phyloP scores from a whole-genome alignment of 2,113 vertebrate genomes.

The Burhinus bistriatus region DNA sequence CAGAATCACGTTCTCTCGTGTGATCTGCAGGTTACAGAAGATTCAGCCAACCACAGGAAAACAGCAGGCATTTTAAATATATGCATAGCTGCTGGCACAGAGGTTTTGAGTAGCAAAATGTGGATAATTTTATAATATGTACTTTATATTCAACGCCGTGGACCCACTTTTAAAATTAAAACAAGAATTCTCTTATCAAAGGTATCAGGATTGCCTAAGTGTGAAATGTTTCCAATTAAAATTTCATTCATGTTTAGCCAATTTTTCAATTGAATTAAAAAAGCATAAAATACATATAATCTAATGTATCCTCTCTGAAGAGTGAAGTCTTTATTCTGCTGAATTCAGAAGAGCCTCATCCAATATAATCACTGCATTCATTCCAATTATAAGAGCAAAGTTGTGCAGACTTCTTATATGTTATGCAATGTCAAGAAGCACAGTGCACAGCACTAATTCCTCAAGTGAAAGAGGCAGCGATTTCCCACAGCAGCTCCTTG shows the following conservation, averaged over 20 bases:
- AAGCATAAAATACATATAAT: constrained; percentile 80
- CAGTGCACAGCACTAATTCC: constrained; percentile 77
- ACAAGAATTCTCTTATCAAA: constrained; percentile 72
- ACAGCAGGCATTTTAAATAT: background rate
- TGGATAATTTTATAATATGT: constrained; percentile 44
- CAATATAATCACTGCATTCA: constrained; percentile 83
- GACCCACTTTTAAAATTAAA: constrained; percentile 57
- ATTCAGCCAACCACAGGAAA: background rate
- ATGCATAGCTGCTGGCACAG: background rate
- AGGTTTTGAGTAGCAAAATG: constrained; percentile 20
- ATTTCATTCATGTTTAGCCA: constrained; percentile 84
- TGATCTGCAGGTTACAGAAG: background rate
- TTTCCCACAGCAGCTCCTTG: constrained; percentile 84
- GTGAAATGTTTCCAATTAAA: constrained; percentile 82
- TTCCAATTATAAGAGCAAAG: constrained; percentile 82
- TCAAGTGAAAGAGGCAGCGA: constrained; percentile 80
- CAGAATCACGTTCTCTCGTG: background rate
- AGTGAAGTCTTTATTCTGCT: constrained; percentile 78
- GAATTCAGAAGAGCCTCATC: constrained; percentile 78
- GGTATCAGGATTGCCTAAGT: constrained; percentile 70
- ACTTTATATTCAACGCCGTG: constrained; percentile 32
- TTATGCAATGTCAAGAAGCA: constrained; percentile 78
- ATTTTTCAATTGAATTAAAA: constrained; percentile 84
- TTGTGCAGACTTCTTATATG: constrained; percentile 76
- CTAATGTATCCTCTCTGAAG: constrained; percentile 76